These are phyloP conservation scores for Drosophila fulvimacula DNA, from an alignment of 2,888 invertebrate genomes.

Conservation along the genomic window DNA sequence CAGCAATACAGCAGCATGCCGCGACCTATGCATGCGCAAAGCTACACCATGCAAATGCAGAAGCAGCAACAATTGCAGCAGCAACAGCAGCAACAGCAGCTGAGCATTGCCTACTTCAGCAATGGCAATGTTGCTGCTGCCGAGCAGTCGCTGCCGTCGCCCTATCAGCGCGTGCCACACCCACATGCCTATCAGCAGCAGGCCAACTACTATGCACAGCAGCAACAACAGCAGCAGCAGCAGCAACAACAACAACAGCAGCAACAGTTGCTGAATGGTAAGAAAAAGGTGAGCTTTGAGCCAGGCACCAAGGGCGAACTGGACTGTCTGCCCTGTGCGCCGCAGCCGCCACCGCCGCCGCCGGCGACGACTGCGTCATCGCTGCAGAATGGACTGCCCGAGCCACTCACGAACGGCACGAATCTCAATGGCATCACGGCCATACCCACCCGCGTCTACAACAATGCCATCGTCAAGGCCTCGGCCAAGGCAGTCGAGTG, in stretches of 20 bases:
- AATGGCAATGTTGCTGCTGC: conserved; percentile 69
- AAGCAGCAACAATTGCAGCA: conserved; percentile 70
- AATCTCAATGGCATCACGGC: conserved; percentile 73
- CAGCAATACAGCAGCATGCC: conserved; percentile 70
- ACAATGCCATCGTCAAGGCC: conserved; percentile 85
- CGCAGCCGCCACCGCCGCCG: conserved; percentile 49
- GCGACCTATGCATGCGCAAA: conserved; percentile 64
- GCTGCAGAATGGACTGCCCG: conserved; percentile 72
- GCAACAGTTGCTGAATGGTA: conserved; percentile 74
- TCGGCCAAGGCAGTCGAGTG: conserved; percentile 89
- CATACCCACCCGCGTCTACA: conserved; percentile 85
- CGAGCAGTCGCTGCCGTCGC: conserved; percentile 78
- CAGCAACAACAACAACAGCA: conserved; percentile 82
- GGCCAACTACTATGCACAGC: conserved; percentile 71
- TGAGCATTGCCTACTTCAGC: conserved; percentile 69
- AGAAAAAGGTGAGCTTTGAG: conserved; percentile 91
- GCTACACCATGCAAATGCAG: conserved; percentile 76
- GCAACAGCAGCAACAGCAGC: conserved; percentile 66
- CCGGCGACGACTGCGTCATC: conserved; percentile 47
- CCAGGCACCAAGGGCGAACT: conserved; percentile 89
- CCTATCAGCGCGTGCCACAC: conserved; percentile 88
- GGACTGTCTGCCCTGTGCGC: conserved; percentile 40
- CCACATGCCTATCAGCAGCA: conserved; percentile 86
- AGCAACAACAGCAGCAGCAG: conserved; percentile 44
- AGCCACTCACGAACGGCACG: conserved; percentile 41